Evolutionary conservation across 2,797 vertebrate genomes (phyloP).

Genomic region (Glyptemys insculpta): DNA sequence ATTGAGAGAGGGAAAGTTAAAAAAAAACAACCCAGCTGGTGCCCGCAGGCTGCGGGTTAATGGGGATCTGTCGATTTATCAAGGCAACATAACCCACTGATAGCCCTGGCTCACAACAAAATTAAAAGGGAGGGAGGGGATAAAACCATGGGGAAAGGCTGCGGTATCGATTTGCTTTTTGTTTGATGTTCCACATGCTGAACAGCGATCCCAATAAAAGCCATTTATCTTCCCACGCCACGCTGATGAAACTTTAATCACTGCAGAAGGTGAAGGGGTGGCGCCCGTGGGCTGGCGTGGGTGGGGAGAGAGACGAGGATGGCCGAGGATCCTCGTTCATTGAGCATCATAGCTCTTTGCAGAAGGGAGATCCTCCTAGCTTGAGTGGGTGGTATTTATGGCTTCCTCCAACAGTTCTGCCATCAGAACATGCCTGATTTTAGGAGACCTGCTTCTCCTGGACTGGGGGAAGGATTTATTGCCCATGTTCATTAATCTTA

Average conservation of each 20-base stretch:
- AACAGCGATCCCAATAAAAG: constrained; percentile 33
- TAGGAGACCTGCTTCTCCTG: not conserved
- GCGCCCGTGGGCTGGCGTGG: not conserved
- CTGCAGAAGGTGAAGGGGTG: not conserved
- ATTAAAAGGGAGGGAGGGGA: not conserved
- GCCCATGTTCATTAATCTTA: no score
- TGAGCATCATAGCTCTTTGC: not conserved
- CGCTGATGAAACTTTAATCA: constrained; percentile 30
- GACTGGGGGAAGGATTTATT: not conserved
- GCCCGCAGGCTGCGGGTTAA: not conserved
- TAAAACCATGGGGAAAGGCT: constrained; percentile 28
- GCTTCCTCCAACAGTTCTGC: not conserved
- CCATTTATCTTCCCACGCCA: constrained; percentile 32
- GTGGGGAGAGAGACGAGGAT: not conserved
- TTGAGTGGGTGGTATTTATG: no score
- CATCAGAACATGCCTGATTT: not conserved
- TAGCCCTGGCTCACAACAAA: not conserved
- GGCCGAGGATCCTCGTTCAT: not conserved
- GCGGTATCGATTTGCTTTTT: constrained; percentile 17
- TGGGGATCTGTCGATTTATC: constrained; percentile 47
- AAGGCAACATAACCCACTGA: not conserved
- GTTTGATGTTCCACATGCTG: constrained; percentile 20
- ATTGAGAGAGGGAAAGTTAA: constrained; percentile 79
- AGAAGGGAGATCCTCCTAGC: not conserved
- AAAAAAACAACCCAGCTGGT: constrained; percentile 37